These are phyloP conservation scores for Tachina lurida DNA, from an alignment of 2,888 invertebrate species.

Conservation along the genomic window DNA sequence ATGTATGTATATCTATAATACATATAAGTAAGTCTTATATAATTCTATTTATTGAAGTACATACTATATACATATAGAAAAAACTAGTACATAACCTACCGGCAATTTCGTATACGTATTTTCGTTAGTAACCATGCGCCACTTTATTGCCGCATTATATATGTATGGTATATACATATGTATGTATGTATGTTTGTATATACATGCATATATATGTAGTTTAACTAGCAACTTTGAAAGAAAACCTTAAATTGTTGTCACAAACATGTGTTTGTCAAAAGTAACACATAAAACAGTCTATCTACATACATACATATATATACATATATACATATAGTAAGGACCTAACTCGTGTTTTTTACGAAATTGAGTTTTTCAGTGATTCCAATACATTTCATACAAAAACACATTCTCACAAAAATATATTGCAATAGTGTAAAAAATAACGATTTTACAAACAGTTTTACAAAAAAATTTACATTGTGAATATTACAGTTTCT, in stretches of 20 bases:
- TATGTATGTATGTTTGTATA: too few species aligned
- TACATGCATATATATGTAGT: too few species aligned
- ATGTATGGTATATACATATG: too few species aligned
- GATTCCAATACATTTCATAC: too few species aligned
- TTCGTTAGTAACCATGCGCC: slow-evolving; percentile 66
- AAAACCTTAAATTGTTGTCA: slow-evolving; percentile 62
- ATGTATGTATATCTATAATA: background rate
- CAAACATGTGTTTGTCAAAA: slow-evolving; percentile 66
- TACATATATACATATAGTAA: too few species aligned
- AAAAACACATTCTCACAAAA: too few species aligned
- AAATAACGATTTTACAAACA: too few species aligned
- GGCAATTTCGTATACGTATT: slow-evolving; percentile 56
- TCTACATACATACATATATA: background rate
- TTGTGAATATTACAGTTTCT: too few species aligned
- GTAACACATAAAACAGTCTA: background rate
- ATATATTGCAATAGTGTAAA: too few species aligned
- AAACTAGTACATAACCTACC: slow-evolving; percentile 54
- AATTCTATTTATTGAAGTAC: slow-evolving; percentile 41
- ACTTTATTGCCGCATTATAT: slow-evolving; percentile 63
- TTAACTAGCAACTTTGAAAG: slow-evolving; percentile 25
- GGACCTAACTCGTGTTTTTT: too few species aligned
- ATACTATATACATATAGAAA: background rate
- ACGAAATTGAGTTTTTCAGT: too few species aligned
- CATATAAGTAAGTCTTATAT: slow-evolving; percentile 27
- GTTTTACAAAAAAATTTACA: too few species aligned